Evolutionary conservation across 2,888 invertebrate species (phyloP).

Genomic region (Rhagophthalmus giganteus): DNA sequence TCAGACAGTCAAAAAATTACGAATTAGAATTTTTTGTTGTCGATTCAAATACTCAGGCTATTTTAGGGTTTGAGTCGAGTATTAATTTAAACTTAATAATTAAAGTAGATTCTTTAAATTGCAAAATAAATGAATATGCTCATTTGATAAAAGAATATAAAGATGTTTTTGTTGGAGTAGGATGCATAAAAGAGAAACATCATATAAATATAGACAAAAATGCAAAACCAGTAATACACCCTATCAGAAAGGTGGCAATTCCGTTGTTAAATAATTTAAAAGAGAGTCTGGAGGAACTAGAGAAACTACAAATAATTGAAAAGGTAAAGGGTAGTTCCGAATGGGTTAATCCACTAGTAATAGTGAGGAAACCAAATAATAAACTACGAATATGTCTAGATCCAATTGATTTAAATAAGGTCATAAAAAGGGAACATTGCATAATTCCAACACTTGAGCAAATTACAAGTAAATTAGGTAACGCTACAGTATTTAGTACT

Average conservation of each 20-base stretch:
- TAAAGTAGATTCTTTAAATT: conserved; percentile 6
- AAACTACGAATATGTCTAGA: background rate
- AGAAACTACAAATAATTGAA: conserved; percentile 1
- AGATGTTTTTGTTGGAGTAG: conserved; percentile 12
- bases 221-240: conserved; percentile 21
- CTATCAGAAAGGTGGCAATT: conserved; percentile 31
- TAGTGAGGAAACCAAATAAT: background rate
- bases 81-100: conserved; percentile 12
- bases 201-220: conserved; percentile 25
- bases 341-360: background rate
- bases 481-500: background rate
- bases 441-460: background rate
- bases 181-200: conserved; percentile 21
- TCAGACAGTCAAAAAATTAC: too few species aligned
- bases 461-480: background rate
- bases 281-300: conserved; percentile 10
- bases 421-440: background rate
- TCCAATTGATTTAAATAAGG: background rate
- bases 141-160: conserved; percentile 9
- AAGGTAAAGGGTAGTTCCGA: background rate
- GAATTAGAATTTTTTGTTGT: conserved; percentile 27
- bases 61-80: conserved; percentile 12
- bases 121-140: background rate
- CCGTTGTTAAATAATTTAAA: conserved; percentile 27
- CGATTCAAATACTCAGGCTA: conserved; percentile 4